These are phyloP conservation scores for Typhlomys cinereus DNA, from an alignment of 2,113 vertebrate genomes.

Conservation along the genomic window DNA sequence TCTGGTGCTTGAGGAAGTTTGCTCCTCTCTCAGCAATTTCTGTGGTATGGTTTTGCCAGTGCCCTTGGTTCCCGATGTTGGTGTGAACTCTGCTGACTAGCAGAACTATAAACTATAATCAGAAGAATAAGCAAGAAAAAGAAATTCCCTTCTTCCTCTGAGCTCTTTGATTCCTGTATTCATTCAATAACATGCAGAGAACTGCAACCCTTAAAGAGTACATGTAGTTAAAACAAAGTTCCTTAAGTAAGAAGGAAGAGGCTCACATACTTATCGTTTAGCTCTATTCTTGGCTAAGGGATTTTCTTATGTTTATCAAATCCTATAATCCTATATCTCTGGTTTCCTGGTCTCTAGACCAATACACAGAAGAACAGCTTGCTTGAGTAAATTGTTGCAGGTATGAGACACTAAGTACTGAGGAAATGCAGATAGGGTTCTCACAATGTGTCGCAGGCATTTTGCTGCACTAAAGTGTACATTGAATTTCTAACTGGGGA, in stretches of 20 bases:
- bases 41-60: too few species aligned
- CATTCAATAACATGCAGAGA: too few species aligned
- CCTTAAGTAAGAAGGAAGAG: not conserved
- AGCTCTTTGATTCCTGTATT: too few species aligned
- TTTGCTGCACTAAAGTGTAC: not conserved
- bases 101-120: too few species aligned
- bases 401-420: not conserved
- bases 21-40: too few species aligned
- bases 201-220: slow-evolving; percentile 27
- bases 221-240: not conserved
- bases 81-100: too few species aligned
- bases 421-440: not conserved
- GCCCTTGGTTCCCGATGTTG: too few species aligned
- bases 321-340: not conserved
- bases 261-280: not conserved
- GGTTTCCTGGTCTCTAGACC: not conserved
- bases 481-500: not conserved
- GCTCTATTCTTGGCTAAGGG: not conserved
- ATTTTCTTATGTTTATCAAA: not conserved
- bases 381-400: not conserved
- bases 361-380: not conserved
- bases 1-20: too few species aligned
- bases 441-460: not conserved
- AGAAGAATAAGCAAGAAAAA: too few species aligned
- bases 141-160: too few species aligned